Base-by-base conservation (phyloP, 2,113 vertebrate genomes). In the Burhinus oedicnemus region DNA sequence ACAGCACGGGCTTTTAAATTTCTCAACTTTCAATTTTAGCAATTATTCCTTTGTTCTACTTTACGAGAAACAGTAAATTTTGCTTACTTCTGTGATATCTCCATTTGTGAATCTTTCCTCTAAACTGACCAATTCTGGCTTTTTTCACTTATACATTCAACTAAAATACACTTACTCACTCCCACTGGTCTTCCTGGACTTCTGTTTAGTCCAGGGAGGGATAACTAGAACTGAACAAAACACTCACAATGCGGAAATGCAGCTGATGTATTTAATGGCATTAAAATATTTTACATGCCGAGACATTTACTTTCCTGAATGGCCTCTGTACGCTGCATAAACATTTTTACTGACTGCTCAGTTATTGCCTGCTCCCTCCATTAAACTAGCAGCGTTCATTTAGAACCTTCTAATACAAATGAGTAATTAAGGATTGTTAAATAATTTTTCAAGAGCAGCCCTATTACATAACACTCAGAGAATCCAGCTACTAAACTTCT, bases 261-360 rank as follows among this genome's bases (percentile, higher is more conserved):
- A 81, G 80, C 23, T 16, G 6, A 54, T 84, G 65, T 68, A 94
- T 84, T 95, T 82, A 92, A 96, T 11, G 27, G 55, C 30, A 93
- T 92, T 96, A 93, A 95, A 93, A 87, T 97, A 96, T 83, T 90
- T 93, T 61, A 93, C 89, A 72, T 82, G 92, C 80, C 30, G 0
- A 95, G 72, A 92, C 69, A 84, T 90, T 91, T 78, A 78, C 69
- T 87, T 87, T 89, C 66, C 86, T 84, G 70, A 95, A 89, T 80
- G 68, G 95, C 77, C 83, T 82, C 86, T 91, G 83, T 55, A 78
- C 10, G 2, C 36, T 45, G 11, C 45, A 71, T 32, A 69, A 65
- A 80, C 27, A 29, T 78, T 90, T 95, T 51, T 55, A 87, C 13
- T 58, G 77, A 64, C 57, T 84, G 80, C 78, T 95, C 86, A 55